Base-by-base conservation (phyloP, 2,113 vertebrate genomes). In the Spea bombifrons region DNA sequence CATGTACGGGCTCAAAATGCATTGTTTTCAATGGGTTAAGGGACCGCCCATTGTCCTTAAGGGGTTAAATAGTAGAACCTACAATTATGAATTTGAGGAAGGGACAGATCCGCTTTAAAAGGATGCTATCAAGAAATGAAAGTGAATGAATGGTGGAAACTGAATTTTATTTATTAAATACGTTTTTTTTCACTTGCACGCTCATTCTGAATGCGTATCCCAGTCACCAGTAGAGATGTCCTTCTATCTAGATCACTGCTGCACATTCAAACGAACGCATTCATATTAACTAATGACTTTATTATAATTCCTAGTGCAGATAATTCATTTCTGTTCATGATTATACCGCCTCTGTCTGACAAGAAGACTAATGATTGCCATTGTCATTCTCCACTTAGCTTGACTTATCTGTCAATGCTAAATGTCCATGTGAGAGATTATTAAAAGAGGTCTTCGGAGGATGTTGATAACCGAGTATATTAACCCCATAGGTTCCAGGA, bases 251-350 rank as follows among this genome's bases (percentile, higher is more conserved):
- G 48, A 52, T 47, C 63, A 3, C 49, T 4, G 64, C 65, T 67
- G 65, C 65, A 55, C 57, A 47, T 55, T 46, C 8, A 48, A 8
- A 70, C 16, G 55, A 76, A 75, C 48, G 43, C 67, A 76, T 76
- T 66, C 75, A 57, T 45, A 30, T 65, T 52, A 68, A 65, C 66
- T 68, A 67, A 76, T 68, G 66, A 67, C 75, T 57, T 5, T 44
- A 50, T 76, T 76, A 76, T 52, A 67, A 52, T 68, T n/a, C 52
- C 75, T 57, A 48, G 49, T 67, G 65, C 43, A 65, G 44, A 57
- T 76, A 76, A 76, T 68, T 44, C 45, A 76, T 76, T 67, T 57
- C 50, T 50, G 12, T 15, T 76, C 75, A 76, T 13, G 75, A 68
- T 57, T 67, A 55, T 52, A 66, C 66, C 53, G 65, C 53, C 17